phyloP scores from a whole-genome alignment of 2,888 invertebrate genomes.

The Agonopterix alstromeriana region DNA sequence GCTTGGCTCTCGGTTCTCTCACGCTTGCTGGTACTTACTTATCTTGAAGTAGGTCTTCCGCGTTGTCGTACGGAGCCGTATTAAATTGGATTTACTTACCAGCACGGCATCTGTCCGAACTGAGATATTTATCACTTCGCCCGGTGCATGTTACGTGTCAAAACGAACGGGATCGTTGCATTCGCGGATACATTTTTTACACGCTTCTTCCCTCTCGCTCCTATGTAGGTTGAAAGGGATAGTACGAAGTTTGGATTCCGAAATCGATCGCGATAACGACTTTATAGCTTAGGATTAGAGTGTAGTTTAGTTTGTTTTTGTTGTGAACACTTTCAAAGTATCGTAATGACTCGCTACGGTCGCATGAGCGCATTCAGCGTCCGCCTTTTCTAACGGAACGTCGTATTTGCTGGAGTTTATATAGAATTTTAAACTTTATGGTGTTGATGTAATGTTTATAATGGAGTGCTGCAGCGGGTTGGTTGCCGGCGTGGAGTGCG shows the following conservation, averaged over 20 bases:
- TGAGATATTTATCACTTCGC: slow-evolving; percentile 62
- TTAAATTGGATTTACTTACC: slow-evolving; percentile 30
- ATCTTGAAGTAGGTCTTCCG: slow-evolving; percentile 36
- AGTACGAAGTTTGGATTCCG: slow-evolving; percentile 21
- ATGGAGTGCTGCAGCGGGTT: slow-evolving; percentile 9
- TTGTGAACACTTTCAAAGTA: slow-evolving; percentile 55
- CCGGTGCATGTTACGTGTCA: slow-evolving; percentile 57
- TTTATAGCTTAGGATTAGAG: slow-evolving; percentile 48
- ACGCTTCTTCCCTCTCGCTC: slow-evolving; percentile 35
- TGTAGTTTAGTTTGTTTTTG: slow-evolving; percentile 47
- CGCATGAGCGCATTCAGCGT: slow-evolving; percentile 69
- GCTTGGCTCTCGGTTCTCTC: slow-evolving; percentile 48
- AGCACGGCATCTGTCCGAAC: slow-evolving; percentile 41
- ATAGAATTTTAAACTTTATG: slow-evolving; percentile 26
- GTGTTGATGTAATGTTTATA: slow-evolving; percentile 23
- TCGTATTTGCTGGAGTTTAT: slow-evolving; percentile 24
- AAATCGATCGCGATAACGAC: slow-evolving; percentile 37
- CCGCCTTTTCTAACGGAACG: slow-evolving; percentile 30
- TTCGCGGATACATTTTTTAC: slow-evolving; percentile 59
- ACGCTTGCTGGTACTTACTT: slow-evolving; percentile 32
- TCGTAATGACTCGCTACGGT: slow-evolving; percentile 72
- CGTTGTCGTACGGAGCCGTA: slow-evolving; percentile 37
- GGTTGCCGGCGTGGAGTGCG: slow-evolving; percentile 30
- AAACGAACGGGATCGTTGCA: slow-evolving; percentile 57
- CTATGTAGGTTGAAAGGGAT: slow-evolving; percentile 38